Evolutionary conservation across 1,140 invertebrate species (phyloP), one percentile per base, ranked within the genome.

Genomic region (Drosophila punjabiensis): DNA sequence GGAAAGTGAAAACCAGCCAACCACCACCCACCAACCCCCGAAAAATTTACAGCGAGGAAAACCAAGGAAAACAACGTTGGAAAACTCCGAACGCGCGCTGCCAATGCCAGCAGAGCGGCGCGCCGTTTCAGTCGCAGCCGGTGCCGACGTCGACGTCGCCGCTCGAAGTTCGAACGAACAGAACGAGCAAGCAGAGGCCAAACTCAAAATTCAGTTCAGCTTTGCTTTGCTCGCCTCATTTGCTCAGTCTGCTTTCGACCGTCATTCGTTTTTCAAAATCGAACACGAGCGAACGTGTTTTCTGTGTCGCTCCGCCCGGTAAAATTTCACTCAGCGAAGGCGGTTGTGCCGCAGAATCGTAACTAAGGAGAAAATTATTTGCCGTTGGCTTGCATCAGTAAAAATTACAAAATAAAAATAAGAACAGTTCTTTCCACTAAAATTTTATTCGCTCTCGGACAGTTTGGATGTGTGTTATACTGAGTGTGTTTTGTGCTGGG

Each of bases 1-100:
- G 84, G 80, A 88, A 88, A 88, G 84, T 88, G 84, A 88, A 87
- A 88, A 69, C 24, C 84, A 89, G 52, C 85, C 85, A 88, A 89
- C 85, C 85, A 88, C 76, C 76, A 79, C 75, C 76, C 76, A 79
- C 76, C 76, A 78, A 77, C 75, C 75, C 75, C 69, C 53, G 55
- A 58, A 35, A 52, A 75, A 47, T 14, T 20, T 24, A 43, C 7
- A 7, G 24, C 41, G 11, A 20, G 32, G 18, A 58, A 58, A 39
- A n/a, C 30, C n/a, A 20, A 35, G 13, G 43, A 43, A 33, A 45
- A 24, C 60, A 53, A 37, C 32, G 28, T 13, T 14, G 30, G 32
- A 45, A 52, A 59, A 67, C 56, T 73, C 68, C 71, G 47, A 73
- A 50, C 50, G 33, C 8, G 48, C 53, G 67, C 67, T 70, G 68